Conservation (phyloP, 30 jellyfish, hydroid and myxozoan species). For the Calvadosia cruxmelitensis region DNA sequence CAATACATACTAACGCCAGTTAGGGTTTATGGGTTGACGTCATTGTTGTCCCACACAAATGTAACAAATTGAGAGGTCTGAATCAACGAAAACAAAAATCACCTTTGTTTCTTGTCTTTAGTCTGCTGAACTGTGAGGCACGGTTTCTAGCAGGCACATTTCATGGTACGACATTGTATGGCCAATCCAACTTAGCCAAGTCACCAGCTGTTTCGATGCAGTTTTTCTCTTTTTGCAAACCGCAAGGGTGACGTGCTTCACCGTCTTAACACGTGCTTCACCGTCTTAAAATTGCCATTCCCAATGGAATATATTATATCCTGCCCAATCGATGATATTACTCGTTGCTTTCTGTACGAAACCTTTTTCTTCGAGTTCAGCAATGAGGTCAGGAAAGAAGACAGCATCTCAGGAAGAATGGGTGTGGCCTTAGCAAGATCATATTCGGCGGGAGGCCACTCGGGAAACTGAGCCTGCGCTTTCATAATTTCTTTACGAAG, state of each 20-base stretch:
- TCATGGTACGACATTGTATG: conserved; percentile 23
- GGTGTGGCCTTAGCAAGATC: conserved; percentile 15
- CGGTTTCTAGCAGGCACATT: not conserved
- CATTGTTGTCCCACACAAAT: conserved; percentile 21
- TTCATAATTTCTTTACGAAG: conserved; percentile 16
- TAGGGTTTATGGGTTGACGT: conserved; percentile 10
- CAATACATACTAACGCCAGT: conserved; percentile 4
- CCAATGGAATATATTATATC: conserved; percentile 9
- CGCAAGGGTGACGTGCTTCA: conserved; percentile 9
- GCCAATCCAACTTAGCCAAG: conserved; percentile 18
- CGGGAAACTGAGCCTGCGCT: not conserved
- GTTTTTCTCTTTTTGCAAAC: conserved; percentile 13
- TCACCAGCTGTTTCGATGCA: conserved; percentile 16
- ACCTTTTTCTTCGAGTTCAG: not conserved
- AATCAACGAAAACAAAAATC: not conserved
- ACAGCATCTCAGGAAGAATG: conserved; percentile 10
- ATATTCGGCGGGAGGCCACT: conserved; percentile 30
- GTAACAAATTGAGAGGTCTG: conserved; percentile 12
- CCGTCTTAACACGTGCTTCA: not conserved
- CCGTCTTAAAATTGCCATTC: too few relatives aligned
- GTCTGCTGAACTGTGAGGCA: not conserved
- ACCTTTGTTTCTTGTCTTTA: not conserved
- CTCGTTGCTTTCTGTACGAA: not conserved
- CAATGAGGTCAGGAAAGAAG: conserved; percentile 4
- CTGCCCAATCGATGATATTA: conserved; percentile 12